Evolutionary conservation across 2,113 vertebrate genomes (phyloP).

Genomic region (Mesocricetus auratus): DNA sequence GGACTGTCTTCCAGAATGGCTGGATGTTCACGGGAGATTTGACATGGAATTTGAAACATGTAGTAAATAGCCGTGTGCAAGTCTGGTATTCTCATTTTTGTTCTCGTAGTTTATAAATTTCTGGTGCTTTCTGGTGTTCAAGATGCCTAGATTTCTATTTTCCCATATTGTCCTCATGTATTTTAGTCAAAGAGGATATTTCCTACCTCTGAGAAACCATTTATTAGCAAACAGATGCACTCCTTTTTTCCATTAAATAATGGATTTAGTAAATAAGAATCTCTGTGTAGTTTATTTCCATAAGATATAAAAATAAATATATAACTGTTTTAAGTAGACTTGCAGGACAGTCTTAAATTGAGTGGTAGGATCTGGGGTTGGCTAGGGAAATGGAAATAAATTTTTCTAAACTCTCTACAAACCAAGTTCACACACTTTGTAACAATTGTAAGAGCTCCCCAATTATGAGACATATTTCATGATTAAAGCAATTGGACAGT

Average conservation of each 20-base stretch:
- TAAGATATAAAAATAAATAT: constrained; percentile 85
- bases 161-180: neutral
- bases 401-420: constrained; percentile 30
- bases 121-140: constrained; percentile 9
- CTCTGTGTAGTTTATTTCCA: constrained; percentile 88
- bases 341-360: constrained; percentile 83
- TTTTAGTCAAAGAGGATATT: constrained; percentile 24
- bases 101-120: neutral
- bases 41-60: neutral
- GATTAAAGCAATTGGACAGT: neutral
- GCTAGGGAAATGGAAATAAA: constrained; percentile 45
- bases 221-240: neutral
- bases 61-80: neutral
- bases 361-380: constrained; percentile 60
- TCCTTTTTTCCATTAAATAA: neutral
- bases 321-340: constrained; percentile 85
- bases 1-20: neutral
- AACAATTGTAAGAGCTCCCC: neutral
- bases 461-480: constrained; percentile 25
- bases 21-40: neutral
- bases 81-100: neutral
- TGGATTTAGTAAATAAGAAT: constrained; percentile 76
- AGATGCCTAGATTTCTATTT: neutral
- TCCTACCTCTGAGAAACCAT: neutral
- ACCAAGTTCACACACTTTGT: constrained; percentile 7